Evolutionary conservation across 2,113 vertebrate species (phyloP).

Genomic region (Empidonax traillii): DNA sequence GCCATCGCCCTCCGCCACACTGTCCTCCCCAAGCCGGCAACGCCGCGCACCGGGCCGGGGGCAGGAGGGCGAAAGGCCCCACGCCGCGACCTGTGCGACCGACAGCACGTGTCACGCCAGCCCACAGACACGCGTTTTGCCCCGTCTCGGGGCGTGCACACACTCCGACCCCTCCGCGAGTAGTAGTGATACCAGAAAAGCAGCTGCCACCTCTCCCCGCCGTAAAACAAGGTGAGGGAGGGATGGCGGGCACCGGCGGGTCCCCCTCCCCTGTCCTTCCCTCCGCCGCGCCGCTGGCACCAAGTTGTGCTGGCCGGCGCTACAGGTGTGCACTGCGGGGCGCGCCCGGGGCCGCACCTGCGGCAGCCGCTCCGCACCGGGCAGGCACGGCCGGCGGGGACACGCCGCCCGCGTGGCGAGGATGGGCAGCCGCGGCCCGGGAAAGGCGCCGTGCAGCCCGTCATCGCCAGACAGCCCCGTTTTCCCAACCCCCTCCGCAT

Average conservation of each 20-base stretch:
- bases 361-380: neutral
- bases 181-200: fast-evolving
- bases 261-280: neutral
- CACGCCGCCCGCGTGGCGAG: neutral
- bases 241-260: neutral
- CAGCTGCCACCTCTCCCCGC: neutral
- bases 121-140: neutral
- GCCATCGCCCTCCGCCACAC: neutral
- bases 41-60: neutral
- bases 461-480: neutral
- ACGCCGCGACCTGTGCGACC: neutral
- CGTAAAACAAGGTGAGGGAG: neutral
- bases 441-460: neutral
- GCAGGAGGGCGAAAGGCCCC: neutral
- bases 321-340: slow-evolving; percentile 44
- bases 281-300: neutral
- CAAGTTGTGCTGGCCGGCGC: neutral
- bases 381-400: neutral
- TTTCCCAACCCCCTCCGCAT: neutral
- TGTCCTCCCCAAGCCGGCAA: neutral
- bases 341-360: neutral
- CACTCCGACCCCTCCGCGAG: neutral
- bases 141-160: neutral
- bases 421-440: neutral
- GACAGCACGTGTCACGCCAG: neutral